Conservation (phyloP, 2,888 invertebrate species). For the Mechanitis mazaeus region DNA sequence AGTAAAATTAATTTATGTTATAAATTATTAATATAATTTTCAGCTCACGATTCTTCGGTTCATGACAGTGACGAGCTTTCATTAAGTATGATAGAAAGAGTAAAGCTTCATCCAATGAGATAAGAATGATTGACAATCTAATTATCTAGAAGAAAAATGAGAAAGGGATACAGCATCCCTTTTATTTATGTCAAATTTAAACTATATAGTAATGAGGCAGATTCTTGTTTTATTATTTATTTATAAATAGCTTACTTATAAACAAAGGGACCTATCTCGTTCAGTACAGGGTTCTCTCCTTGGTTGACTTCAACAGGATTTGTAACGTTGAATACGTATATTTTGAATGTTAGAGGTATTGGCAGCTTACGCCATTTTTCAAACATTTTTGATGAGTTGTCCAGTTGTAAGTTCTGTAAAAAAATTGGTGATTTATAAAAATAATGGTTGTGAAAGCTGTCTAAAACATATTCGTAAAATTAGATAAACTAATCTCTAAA, state of each 20-base stretch:
- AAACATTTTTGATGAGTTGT: constrained; percentile 73
- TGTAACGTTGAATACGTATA: constrained; percentile 77
- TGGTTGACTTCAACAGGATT: constrained; percentile 74
- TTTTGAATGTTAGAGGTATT: constrained; percentile 73
- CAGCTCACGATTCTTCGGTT: too few relatives aligned
- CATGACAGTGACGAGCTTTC: background rate
- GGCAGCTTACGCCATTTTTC: constrained; percentile 78
- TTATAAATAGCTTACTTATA: constrained; percentile 70
- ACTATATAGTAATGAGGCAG: too few relatives aligned
- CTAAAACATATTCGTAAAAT: too few relatives aligned
- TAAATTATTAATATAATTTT: background rate
- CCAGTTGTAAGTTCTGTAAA: constrained; percentile 73
- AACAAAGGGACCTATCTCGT: constrained; percentile 79
- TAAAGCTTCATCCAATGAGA: background rate
- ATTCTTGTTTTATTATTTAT: background rate
- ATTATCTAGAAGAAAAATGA: background rate
- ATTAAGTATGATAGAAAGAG: background rate
- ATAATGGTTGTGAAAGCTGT: too few relatives aligned
- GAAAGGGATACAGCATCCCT: too few relatives aligned
- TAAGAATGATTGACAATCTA: background rate
- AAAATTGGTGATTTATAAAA: too few relatives aligned
- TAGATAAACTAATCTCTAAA: too few relatives aligned
- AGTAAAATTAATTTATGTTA: too few relatives aligned
- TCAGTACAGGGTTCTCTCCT: constrained; percentile 72
- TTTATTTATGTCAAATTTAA: too few relatives aligned